Conservation (phyloP, 2,797 vertebrate genomes). For the Bovichtus diacanthus region DNA sequence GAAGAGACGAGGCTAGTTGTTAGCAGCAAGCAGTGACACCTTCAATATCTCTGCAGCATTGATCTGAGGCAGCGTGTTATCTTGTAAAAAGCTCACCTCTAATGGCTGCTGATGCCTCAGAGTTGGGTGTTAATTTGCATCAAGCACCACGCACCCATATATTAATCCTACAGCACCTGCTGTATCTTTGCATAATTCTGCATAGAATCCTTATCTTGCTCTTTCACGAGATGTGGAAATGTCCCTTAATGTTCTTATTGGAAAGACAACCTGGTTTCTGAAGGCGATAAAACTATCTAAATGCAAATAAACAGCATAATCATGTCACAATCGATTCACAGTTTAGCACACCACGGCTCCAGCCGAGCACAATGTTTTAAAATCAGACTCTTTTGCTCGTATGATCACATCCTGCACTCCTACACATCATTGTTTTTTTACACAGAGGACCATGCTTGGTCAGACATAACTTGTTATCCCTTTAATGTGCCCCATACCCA, state of each 20-base stretch:
- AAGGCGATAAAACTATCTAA: conserved; percentile 77
- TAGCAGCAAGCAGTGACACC: conserved; percentile 34
- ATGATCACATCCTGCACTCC: conserved; percentile 29
- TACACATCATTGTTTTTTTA: conserved; percentile 1
- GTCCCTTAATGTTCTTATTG: conserved; percentile 54
- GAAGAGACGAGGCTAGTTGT: conserved; percentile 20
- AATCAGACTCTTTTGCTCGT: conserved; percentile 29
- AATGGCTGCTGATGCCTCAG: conserved; percentile 43
- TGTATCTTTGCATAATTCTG: conserved; percentile 65
- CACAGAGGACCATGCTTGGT: background rate
- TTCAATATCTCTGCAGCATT: conserved; percentile 14
- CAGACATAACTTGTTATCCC: conserved; percentile 15
- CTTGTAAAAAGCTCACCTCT: conserved; percentile 59
- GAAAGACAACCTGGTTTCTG: conserved; percentile 34
- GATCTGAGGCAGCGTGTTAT: conserved; percentile 35
- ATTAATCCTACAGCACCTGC: conserved; percentile 56
- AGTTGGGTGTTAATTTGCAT: conserved; percentile 53
- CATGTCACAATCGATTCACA: conserved; percentile 48
- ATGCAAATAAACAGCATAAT: conserved; percentile 77
- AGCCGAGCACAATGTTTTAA: conserved; percentile 35
- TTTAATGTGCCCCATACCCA: background rate
- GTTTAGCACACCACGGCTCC: conserved; percentile 50
- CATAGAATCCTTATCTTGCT: conserved; percentile 56
- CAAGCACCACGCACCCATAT: conserved; percentile 7
- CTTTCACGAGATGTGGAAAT: conserved; percentile 35